These are phyloP conservation scores for Mormoops blainvillei DNA, from an alignment of 2,113 vertebrate species.

Conservation along the genomic window DNA sequence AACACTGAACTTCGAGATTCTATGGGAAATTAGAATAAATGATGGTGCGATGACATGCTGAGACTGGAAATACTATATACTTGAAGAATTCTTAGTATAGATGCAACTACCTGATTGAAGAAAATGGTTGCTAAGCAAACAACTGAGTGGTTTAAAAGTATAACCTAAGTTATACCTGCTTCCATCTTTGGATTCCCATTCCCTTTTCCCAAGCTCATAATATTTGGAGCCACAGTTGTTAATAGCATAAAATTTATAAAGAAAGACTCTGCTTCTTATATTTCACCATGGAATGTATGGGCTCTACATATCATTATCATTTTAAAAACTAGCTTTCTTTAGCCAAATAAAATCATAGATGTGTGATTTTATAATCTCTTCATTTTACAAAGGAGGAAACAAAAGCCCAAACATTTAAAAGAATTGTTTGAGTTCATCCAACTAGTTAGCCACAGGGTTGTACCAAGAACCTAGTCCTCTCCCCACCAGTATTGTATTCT, in stretches of 20 bases:
- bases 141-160: constrained; percentile 21
- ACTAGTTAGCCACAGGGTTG: not conserved
- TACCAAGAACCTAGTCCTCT: not conserved
- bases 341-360: not conserved
- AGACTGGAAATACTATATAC: constrained; percentile 2
- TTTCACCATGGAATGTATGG: constrained; percentile 11
- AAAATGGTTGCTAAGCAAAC: constrained; percentile 31
- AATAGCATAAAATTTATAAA: not conserved
- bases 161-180: constrained; percentile 13
- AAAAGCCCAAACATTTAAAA: not conserved
- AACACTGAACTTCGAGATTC: not conserved
- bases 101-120: not conserved
- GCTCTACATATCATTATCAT: not conserved
- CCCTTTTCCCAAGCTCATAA: not conserved
- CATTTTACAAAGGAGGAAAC: not conserved
- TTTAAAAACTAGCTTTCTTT: not conserved
- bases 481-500: not conserved
- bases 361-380: constrained; percentile 24
- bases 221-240: not conserved
- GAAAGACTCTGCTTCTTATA: constrained; percentile 10
- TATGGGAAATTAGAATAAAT: constrained; percentile 40
- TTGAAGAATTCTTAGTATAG: not conserved
- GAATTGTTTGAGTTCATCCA: not conserved
- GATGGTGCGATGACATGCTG: constrained; percentile 9
- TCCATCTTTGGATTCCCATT: not conserved